Conservation (phyloP, 2,113 vertebrate genomes). For the Equus przewalskii region DNA sequence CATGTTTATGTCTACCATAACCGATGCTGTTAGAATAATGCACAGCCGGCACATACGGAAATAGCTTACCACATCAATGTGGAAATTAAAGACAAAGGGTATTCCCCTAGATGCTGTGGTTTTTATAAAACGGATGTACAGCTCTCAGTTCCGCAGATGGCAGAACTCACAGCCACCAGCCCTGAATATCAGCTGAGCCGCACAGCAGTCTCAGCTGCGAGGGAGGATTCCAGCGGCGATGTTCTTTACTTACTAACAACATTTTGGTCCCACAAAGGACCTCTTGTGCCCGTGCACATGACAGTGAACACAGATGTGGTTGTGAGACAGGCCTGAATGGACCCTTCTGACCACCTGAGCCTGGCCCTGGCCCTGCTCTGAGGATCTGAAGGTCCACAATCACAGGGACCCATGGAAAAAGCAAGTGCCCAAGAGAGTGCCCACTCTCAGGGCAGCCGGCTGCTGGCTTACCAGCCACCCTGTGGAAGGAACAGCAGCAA, state of each 20-base stretch:
- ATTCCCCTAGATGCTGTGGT: constrained; percentile 61
- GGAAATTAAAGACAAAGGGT: constrained; percentile 41
- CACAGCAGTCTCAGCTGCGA: neutral
- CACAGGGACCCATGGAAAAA: neutral
- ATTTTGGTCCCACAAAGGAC: constrained; percentile 80
- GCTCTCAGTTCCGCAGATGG: neutral
- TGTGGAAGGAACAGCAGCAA: neutral
- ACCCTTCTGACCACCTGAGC: constrained; percentile 80
- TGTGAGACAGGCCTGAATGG: constrained; percentile 82
- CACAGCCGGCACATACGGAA: neutral
- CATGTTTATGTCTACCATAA: neutral
- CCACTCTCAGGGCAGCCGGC: fast-evolving
- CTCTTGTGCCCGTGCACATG: constrained; percentile 82
- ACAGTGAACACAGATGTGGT: constrained; percentile 84
- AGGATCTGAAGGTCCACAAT: constrained; percentile 48
- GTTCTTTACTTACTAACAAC: constrained; percentile 72
- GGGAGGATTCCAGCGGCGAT: constrained; percentile 58
- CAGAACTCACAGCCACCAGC: constrained; percentile 10
- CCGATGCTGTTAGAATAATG: neutral
- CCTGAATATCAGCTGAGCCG: neutral
- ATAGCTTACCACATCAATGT: constrained; percentile 49
- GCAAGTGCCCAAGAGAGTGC: neutral
- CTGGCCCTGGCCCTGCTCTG: constrained; percentile 33
- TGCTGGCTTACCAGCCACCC: neutral
- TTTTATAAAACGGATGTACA: neutral